A percentile compares a stretch with the other conserved stretches of the same genome.
Evolutionary conservation across 2,113 vertebrate genomes (phyloP).

Genomic region (Neogobius melanostomus): DNA sequence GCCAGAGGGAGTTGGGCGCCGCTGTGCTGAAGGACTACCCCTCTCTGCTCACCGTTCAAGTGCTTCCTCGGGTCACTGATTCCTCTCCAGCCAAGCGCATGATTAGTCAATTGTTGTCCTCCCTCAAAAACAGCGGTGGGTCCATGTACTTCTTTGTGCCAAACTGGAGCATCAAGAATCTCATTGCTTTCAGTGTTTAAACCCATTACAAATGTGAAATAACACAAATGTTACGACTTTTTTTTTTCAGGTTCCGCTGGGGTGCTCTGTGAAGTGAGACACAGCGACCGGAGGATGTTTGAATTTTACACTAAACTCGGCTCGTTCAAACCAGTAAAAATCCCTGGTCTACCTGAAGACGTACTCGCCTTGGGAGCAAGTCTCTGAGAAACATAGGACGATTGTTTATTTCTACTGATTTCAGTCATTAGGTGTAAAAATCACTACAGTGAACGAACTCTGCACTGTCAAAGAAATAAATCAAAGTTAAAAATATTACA

Average conservation of each 20-base stretch:
- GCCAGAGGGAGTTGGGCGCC: conserved; percentile 62
- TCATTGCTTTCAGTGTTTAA: neutral
- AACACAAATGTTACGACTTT: neutral
- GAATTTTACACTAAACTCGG: conserved; percentile 89
- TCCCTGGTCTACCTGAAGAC: conserved; percentile 85
- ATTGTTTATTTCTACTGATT: neutral
- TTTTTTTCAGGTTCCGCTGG: conserved; percentile 85
- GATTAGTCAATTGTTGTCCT: conserved; percentile 88
- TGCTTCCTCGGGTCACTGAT: conserved; percentile 90
- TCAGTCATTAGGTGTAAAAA: neutral
- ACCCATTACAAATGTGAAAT: neutral
- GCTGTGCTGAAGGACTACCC: conserved; percentile 87
- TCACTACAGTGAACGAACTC: neutral
- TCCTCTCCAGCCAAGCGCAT: conserved; percentile 89
- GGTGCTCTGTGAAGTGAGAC: conserved; percentile 91
- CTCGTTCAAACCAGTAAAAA: conserved; percentile 84
- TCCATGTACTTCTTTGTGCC: conserved; percentile 3
- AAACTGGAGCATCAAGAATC: neutral
- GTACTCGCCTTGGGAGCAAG: conserved; percentile 87
- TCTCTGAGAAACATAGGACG: conserved; percentile 70
- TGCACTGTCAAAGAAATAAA: neutral
- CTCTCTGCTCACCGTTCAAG: conserved; percentile 87
- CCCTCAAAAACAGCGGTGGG: conserved; percentile 90
- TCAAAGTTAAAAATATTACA: neutral
- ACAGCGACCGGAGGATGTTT: conserved; percentile 86